phyloP scores from a whole-genome alignment of 2,797 vertebrate species.

The Mus minutoides region DNA sequence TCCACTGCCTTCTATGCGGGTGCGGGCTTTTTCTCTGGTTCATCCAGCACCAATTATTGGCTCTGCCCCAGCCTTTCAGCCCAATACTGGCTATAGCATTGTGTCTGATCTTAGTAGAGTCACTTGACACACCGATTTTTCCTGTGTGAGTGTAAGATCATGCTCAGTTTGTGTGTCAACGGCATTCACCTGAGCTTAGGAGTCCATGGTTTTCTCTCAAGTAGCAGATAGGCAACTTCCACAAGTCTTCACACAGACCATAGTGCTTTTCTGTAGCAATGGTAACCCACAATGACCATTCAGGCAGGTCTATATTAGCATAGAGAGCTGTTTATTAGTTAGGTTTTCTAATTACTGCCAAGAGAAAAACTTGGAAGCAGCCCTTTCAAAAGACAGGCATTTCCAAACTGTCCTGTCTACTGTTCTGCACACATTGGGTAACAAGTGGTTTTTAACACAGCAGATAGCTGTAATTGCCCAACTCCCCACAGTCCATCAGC shows the following conservation, averaged over 20 bases:
- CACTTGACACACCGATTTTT: not conserved
- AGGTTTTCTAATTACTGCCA: not conserved
- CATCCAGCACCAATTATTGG: not conserved
- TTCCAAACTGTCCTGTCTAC: not conserved
- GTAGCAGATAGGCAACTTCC: not conserved
- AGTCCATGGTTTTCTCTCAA: not conserved
- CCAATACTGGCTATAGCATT: not conserved
- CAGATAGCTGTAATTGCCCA: not conserved
- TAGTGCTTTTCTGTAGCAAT: not conserved
- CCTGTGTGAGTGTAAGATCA: not conserved
- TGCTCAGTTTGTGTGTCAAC: not conserved
- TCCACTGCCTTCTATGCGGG: not conserved
- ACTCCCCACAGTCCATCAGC: not conserved
- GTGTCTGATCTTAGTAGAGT: not conserved
- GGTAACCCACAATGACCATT: not conserved
- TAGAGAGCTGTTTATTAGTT: not conserved
- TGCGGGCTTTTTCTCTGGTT: not conserved
- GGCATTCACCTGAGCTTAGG: not conserved
- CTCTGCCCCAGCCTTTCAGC: not conserved
- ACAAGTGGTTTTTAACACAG: not conserved
- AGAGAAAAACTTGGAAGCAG: not conserved
- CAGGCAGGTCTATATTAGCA: not conserved
- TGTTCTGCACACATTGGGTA: not conserved
- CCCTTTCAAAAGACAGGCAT: not conserved
- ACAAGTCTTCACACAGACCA: not conserved